Conservation (phyloP, 1,140 invertebrate species). For the Polypedilum vanderplanki region DNA sequence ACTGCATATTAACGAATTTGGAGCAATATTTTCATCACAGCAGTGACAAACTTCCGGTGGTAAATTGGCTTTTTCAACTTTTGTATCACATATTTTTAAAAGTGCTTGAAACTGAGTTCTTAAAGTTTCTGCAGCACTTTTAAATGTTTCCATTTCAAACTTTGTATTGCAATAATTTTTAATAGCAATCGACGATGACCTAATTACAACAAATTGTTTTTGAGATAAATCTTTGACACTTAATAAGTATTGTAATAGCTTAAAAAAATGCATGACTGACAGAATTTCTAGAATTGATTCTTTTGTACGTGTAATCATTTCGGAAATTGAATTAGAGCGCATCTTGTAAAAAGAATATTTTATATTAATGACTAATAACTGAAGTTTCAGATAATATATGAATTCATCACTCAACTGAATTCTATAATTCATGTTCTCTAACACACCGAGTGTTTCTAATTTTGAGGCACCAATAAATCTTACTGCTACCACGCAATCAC, state of each 20-base stretch:
- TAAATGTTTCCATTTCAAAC: background rate
- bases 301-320: background rate
- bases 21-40: background rate
- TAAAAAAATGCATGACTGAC: background rate
- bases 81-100: background rate
- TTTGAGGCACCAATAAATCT: background rate
- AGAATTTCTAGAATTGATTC: background rate
- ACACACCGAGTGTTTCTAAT: background rate
- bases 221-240: background rate
- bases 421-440: background rate
- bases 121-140: background rate
- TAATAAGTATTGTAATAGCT: background rate
- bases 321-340: background rate
- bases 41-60: background rate
- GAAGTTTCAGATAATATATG: conserved; percentile 2
- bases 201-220: background rate
- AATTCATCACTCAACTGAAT: background rate
- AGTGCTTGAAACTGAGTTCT: background rate
- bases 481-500: background rate
- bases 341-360: background rate
- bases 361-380: background rate
- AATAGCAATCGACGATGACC: background rate
- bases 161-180: background rate
- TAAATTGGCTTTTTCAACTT: background rate
- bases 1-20: background rate